Evolutionary conservation across 2,113 vertebrate genomes (phyloP).

Genomic region (Bombycilla garrulus): DNA sequence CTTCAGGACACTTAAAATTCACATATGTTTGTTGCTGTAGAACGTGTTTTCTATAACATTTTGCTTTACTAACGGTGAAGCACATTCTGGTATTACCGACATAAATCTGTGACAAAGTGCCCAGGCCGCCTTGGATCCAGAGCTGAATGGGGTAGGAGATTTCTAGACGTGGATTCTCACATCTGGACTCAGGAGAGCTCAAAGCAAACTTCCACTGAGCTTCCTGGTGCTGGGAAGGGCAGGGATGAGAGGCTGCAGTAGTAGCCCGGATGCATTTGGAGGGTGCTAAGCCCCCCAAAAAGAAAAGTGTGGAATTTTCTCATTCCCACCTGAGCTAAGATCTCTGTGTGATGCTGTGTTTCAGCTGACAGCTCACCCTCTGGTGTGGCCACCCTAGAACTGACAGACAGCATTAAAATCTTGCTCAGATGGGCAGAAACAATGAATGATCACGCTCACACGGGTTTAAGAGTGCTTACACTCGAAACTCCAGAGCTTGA

Average conservation of each 20-base stretch:
- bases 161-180: background rate
- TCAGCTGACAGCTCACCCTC: background rate
- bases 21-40: background rate
- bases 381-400: background rate
- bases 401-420: background rate
- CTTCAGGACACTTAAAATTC: background rate
- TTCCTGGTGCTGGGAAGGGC: background rate
- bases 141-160: rapidly evolving
- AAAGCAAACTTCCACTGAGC: background rate
- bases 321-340: background rate
- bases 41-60: background rate
- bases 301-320: background rate
- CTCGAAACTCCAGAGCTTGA: background rate
- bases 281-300: background rate
- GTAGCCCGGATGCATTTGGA: background rate
- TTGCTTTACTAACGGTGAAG: background rate
- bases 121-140: rapidly evolving
- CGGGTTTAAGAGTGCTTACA: background rate
- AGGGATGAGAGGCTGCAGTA: background rate
- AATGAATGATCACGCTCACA: rapidly evolving
- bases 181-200: background rate
- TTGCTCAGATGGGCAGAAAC: background rate
- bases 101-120: background rate
- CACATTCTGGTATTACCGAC: background rate
- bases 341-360: background rate